Evolutionary conservation across 2,888 invertebrate species (phyloP), one percentile per base, ranked within the genome.

Genomic region (Andrena camellia): DNA sequence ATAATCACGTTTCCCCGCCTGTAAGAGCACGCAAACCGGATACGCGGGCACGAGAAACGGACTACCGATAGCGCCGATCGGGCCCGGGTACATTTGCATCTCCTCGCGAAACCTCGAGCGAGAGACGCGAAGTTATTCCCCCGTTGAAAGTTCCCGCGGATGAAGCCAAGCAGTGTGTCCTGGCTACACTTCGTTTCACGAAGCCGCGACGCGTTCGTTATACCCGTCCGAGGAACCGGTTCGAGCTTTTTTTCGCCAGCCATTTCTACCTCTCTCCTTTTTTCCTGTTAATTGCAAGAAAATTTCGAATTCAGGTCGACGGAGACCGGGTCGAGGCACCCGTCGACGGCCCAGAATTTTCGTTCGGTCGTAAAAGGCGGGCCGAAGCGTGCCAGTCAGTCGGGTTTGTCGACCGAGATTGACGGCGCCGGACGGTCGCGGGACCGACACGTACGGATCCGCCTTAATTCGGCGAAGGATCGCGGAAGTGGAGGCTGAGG

Each of bases 201-300:
- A 80, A 78, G 70, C 70, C 42, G 57, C 67, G 29, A 31, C 20
- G 26, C 66, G 69, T 79, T 78, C 68, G 48, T 79, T 79, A 52
- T 67, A 79, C 62, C 71, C 60, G 10, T 42, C 48, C 26, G 71
- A 26, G 79, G 67, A 81, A 81, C 80, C 80, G 80, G 80, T 81
- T 81, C 71, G 67, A 68, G 23, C 7, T 60, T 74, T 74, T 66
- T 33, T 59, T 57, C 10, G 8, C 35, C 35, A 4, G 3, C n/a
- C n/a, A n/a, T 26, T n/a, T n/a, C 6, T 6, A 5, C 23, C 10
- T 31, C 7, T 4, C 7, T 42, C 26, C 6, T 20, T 6, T 26
- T 13, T 26, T 3, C 26, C 48, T 52, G 2, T 66, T 35, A 59
- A 48, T 60, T 42, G 59, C 42, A 29, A 54, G 79, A 70, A 70